Base-by-base conservation (phyloP, 1,140 invertebrate genomes). In the Calephelis nemesis region DNA sequence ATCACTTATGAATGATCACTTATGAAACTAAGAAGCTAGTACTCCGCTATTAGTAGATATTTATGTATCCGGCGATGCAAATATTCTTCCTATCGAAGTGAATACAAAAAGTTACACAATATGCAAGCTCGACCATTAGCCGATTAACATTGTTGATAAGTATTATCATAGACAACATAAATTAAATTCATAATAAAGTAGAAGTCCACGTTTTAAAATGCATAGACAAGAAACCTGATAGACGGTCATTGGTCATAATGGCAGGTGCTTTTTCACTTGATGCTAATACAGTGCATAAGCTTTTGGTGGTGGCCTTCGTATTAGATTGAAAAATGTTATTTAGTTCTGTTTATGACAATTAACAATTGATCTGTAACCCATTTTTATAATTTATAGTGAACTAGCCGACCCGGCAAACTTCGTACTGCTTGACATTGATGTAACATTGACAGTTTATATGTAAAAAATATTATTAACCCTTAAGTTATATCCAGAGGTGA, bases 221-320 rank as follows among this genome's bases (percentile, higher is more conserved):
- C 54, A 58, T 58, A 58, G 54, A 58, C 54, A 58, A 58, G 54
- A 58, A 58, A 58, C 54, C 54, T 58, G 54, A 58, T 58, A 30
- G 54, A 58, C 30, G 30, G 54, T 30, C 54, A 30, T 11, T 19
- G 42, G 42, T 45, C 42, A 30, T 30, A 58, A 58, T 58, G 54
- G 54, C 54, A 58, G 54, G 54, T 58, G 54, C 54, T 58, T 58
- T 39, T 12, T 58, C 54, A 58, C 30, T 12, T 30, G 54, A 30
- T 30, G 30, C 10, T 58, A 58, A 39, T 12, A 58, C 30, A 58
- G 30, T 58, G 7, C 54, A 39, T 30, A 54, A 30, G 54, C 54
- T 58, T 58, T 58, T 58, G 54, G 54, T 58, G 40, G 7, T 58
- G 54, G 12, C 54, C 19, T 58, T 30, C 54, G 12, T 58, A 58